Conservation (phyloP, 1,140 invertebrate genomes). For the Drosophila prosaltans region DNA sequence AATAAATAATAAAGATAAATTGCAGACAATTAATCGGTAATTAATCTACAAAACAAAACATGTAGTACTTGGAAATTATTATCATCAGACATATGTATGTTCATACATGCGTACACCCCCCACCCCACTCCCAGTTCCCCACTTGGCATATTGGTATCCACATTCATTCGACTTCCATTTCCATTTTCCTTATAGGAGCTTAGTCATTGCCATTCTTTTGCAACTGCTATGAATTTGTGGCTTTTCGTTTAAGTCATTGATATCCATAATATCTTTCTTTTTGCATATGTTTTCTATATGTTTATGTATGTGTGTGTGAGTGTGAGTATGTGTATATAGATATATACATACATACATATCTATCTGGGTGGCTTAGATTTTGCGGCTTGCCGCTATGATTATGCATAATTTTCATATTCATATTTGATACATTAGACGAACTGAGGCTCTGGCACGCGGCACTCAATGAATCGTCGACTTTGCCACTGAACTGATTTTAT, state of each 20-base stretch:
- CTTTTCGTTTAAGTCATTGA: conserved; percentile 5
- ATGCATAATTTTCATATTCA: conserved; percentile 67
- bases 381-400: conserved; percentile 47
- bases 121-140: too few relatives aligned
- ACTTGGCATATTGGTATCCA: too few relatives aligned
- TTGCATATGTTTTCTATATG: background rate
- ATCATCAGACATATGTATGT: too few relatives aligned
- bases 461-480: conserved; percentile 55
- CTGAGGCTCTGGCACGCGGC: background rate
- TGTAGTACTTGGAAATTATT: too few relatives aligned
- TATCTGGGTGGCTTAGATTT: conserved; percentile 46
- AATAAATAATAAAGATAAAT: background rate
- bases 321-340: background rate
- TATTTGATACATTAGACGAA: conserved; percentile 44
- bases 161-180: too few relatives aligned
- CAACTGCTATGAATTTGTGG: background rate
- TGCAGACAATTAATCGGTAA: background rate
- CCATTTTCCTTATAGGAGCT: background rate
- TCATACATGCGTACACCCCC: too few relatives aligned
- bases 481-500: conserved; percentile 63
- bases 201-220: conserved; percentile 2
- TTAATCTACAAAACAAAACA: background rate
- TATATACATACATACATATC: conserved; percentile 4
- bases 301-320: background rate
- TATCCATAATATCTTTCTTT: background rate